Conservation (phyloP, 2,888 invertebrate species). For the Lepidochrysops patricia region DNA sequence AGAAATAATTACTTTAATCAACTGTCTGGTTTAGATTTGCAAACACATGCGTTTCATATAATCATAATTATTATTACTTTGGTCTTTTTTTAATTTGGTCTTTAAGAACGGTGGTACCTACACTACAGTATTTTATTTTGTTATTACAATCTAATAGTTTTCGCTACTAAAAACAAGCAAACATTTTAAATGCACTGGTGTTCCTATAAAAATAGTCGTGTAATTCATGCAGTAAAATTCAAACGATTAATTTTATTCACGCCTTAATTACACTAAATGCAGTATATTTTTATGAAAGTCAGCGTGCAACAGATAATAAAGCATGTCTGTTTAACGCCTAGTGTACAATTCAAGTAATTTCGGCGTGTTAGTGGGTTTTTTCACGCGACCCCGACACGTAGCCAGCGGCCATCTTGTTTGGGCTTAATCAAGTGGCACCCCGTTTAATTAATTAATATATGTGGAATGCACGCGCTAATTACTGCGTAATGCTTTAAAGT, state of each 20-base stretch:
- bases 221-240: no score
- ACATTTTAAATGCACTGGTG: no score
- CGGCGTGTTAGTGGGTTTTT: background rate
- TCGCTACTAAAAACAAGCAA: no score
- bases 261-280: conserved; percentile 1
- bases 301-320: background rate
- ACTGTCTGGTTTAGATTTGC: no score
- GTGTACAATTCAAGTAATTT: background rate
- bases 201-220: no score
- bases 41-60: no score
- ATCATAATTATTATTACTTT: no score
- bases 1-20: no score
- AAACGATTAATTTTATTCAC: background rate
- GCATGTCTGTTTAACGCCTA: background rate
- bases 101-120: no score
- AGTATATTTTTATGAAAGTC: background rate
- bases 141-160: no score
- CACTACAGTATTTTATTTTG: no score
- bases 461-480: background rate
- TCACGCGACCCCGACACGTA: conserved; percentile 7
- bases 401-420: background rate
- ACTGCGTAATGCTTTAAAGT: background rate
- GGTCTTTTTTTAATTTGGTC: no score
- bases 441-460: conserved; percentile 25
- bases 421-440: conserved; percentile 36